These are phyloP conservation scores for Numenius arquata DNA, from an alignment of 2,113 vertebrate species.

Conservation along the genomic window DNA sequence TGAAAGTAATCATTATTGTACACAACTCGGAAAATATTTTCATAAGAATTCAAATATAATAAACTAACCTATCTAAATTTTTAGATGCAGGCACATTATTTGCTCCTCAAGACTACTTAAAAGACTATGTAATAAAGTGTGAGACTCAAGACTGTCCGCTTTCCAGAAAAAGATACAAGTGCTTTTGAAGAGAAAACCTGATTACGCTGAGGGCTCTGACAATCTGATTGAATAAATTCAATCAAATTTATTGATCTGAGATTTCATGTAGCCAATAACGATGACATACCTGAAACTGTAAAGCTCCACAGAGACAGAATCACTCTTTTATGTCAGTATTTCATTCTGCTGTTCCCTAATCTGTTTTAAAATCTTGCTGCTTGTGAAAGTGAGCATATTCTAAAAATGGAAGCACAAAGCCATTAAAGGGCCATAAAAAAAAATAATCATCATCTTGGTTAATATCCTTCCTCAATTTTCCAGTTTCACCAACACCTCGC, in stretches of 20 bases:
- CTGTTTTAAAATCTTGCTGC: neutral
- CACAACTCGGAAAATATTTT: neutral
- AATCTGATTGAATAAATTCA: too few relatives aligned
- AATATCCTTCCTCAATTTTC: neutral
- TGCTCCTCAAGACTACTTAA: neutral
- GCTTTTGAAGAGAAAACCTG: neutral
- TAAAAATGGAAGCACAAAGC: neutral
- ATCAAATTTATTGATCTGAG: neutral
- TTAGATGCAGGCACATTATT: neutral
- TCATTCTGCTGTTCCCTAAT: neutral
- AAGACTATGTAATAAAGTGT: neutral
- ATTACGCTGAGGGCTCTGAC: neutral
- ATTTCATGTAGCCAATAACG: neutral
- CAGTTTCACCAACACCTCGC: neutral
- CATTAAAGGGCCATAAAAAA: neutral
- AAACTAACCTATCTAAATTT: neutral
- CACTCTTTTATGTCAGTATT: neutral
- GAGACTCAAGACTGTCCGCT: neutral
- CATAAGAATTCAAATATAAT: neutral
- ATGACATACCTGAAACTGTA: neutral
- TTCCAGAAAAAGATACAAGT: neutral
- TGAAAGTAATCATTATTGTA: neutral
- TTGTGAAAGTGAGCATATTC: neutral
- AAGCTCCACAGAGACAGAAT: neutral
- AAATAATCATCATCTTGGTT: neutral